These are phyloP conservation scores for roundworm (Caenorhabditis elegans) DNA, from an alignment of 1,140 invertebrate species.

Conservation along the genomic window WBcel235 BX284605.5:14230001-14230500, in stretches of 20 bases:
- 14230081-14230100: conserved; percentile 19
- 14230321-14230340: not conserved
- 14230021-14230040: conserved; percentile 30
- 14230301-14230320: not conserved
- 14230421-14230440: too few species aligned
- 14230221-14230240: not conserved
- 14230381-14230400: too few species aligned
- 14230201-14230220: not conserved
- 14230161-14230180: not conserved
- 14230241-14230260: not conserved
- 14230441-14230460: too few species aligned
- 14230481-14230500: too few species aligned
- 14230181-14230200: not conserved
- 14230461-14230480: too few species aligned
- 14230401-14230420: too few species aligned
- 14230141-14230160: conserved; percentile 28
- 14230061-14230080: not conserved
- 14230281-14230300: not conserved
- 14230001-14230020: conserved; percentile 18
- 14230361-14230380: too few species aligned
- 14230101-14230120: conserved; percentile 29
- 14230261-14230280: not conserved
- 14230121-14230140: conserved; percentile 11
- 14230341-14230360: too few species aligned
- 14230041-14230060: conserved; percentile 11